Evolutionary conservation across 1,140 invertebrate genomes (phyloP).

Genomic region (Idris sp.): DNA sequence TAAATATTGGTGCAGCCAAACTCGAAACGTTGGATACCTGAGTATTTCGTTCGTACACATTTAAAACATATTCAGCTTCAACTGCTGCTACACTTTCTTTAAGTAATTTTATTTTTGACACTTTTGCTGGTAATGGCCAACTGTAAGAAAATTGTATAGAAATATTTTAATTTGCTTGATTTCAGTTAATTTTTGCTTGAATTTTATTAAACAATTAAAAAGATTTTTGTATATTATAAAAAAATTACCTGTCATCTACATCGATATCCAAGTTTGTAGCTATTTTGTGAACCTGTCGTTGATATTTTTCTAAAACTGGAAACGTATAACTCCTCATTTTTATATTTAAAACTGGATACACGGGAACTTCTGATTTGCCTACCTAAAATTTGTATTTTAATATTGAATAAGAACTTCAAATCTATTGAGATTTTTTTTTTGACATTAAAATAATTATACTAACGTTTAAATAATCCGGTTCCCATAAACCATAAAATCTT

Average conservation of each 20-base stretch:
- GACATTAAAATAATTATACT: conserved; percentile 39
- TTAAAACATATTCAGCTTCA: conserved; percentile 85
- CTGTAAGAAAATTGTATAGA: conserved; percentile 78
- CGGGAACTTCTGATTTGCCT: conserved; percentile 83
- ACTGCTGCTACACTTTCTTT: conserved; percentile 83
- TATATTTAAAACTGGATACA: conserved; percentile 87
- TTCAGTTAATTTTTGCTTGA: too few relatives aligned
- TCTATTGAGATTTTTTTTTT: too few relatives aligned
- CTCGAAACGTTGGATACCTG: conserved; percentile 82
- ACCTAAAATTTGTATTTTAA: too few relatives aligned
- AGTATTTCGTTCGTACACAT: conserved; percentile 87
- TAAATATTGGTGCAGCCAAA: conserved; percentile 80
- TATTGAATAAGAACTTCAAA: too few relatives aligned
- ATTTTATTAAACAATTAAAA: too few relatives aligned
- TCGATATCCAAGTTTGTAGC: conserved; percentile 86
- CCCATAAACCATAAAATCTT: conserved; percentile 72
- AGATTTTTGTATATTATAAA: too few relatives aligned
- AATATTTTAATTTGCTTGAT: conserved; percentile 12
- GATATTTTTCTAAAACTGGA: conserved; percentile 87
- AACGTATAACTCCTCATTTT: conserved; percentile 90
- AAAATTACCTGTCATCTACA: conserved; percentile 88
- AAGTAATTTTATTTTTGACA: conserved; percentile 83
- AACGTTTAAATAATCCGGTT: conserved; percentile 80
- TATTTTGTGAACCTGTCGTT: conserved; percentile 86
- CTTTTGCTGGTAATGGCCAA: conserved; percentile 85